Conservation (phyloP, 2,888 invertebrate species). For the Lasioglossum villosulum region DNA sequence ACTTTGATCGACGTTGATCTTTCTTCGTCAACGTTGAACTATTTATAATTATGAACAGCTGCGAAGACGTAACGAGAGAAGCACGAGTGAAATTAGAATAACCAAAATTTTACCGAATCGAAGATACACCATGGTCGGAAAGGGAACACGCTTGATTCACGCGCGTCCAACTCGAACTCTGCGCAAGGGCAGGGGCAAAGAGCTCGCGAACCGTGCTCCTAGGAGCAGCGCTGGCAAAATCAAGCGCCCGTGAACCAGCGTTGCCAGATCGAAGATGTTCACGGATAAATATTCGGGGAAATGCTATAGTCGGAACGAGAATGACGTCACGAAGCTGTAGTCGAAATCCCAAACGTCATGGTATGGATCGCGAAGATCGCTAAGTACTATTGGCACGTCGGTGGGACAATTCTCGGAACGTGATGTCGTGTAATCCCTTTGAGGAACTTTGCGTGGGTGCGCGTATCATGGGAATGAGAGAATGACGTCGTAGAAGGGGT, state of each 20-base stretch:
- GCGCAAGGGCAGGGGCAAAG: neutral
- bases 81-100: no score
- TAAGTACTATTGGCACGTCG: neutral
- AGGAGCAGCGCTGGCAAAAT: neutral
- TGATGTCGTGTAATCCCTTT: neutral
- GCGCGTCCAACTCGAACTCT: neutral
- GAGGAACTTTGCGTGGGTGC: neutral
- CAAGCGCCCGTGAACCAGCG: neutral
- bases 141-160: neutral
- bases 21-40: neutral
- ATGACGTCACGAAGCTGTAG: neutral
- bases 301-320: neutral
- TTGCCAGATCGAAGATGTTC: neutral
- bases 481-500: neutral
- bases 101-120: conserved; percentile 3
- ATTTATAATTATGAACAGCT: no score
- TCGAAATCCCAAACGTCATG: neutral
- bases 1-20: neutral
- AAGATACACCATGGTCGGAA: conserved; percentile 37
- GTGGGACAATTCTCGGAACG: neutral
- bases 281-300: neutral
- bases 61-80: no score
- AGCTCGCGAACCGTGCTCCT: neutral
- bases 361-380: no score
- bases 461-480: neutral